phyloP scores from a whole-genome alignment of 2,113 vertebrate species.

The Phalacrocorax pelagicus region DNA sequence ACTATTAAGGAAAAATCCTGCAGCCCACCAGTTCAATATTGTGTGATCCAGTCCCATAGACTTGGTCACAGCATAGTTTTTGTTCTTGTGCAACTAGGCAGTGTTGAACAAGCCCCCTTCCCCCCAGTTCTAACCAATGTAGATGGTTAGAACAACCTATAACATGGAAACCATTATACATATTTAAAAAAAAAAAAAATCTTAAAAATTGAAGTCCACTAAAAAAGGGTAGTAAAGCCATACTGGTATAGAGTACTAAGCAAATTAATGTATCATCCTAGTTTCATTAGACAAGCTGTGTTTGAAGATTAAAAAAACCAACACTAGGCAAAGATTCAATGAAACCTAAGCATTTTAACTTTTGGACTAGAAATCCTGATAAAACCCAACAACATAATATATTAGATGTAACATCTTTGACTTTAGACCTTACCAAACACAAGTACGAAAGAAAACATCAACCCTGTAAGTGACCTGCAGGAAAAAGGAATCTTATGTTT shows the following conservation, averaged over 20 bases:
- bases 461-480: neutral
- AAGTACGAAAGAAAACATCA: neutral
- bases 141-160: neutral
- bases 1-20: neutral
- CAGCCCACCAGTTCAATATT: neutral
- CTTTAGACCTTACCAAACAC: neutral
- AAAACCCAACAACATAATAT: neutral
- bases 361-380: neutral
- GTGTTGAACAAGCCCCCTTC: neutral
- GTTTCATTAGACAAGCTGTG: neutral
- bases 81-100: neutral
- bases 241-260: neutral
- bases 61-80: neutral
- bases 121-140: neutral
- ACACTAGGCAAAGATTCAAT: neutral
- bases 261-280: neutral
- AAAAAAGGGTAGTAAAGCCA: neutral
- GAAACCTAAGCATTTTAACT: neutral
- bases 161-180: neutral
- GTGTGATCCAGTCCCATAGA: neutral
- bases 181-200: neutral
- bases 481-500: neutral
- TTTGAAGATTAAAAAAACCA: neutral
- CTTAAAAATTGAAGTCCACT: neutral
- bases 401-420: neutral